Evolutionary conservation across 2,797 vertebrate genomes (phyloP).

Genomic region (Gymnoscopelus microlampas): DNA sequence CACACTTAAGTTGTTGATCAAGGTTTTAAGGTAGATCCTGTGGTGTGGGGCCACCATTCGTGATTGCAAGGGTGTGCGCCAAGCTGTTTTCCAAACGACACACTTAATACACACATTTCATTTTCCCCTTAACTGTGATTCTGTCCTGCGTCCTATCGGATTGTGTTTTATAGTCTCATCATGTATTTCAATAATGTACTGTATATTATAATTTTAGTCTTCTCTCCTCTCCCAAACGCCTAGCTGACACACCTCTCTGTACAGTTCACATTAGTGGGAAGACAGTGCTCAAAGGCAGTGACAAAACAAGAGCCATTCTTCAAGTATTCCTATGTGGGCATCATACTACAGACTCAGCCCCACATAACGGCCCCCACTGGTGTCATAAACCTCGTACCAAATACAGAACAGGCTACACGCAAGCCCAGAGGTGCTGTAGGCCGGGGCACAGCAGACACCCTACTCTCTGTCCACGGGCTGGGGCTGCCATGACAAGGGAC

Average conservation of each 20-base stretch:
- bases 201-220: slow-evolving; percentile 65
- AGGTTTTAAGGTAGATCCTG: slow-evolving; percentile 79
- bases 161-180: slow-evolving; percentile 63
- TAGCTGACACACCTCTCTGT: slow-evolving; percentile 56
- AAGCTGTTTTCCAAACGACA: slow-evolving; percentile 56
- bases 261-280: slow-evolving; percentile 98
- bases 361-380: slow-evolving; percentile 29
- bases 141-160: slow-evolving; percentile 79
- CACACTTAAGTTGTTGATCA: slow-evolving; percentile 53
- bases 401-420: slow-evolving; percentile 43
- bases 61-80: slow-evolving; percentile 34
- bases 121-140: slow-evolving; percentile 67
- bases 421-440: slow-evolving; percentile 39
- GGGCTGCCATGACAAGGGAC: slow-evolving; percentile 58
- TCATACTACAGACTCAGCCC: slow-evolving; percentile 39
- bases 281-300: slow-evolving; percentile 88
- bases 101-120: slow-evolving; percentile 26
- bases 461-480: slow-evolving; percentile 52
- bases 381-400: slow-evolving; percentile 50
- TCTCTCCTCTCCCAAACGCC: slow-evolving; percentile 37
- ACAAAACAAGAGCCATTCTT: slow-evolving; percentile 91
- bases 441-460: slow-evolving; percentile 52
- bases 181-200: slow-evolving; percentile 76
- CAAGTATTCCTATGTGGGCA: slow-evolving; percentile 88
- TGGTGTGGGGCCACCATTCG: slow-evolving; percentile 53